A percentile compares a stretch with the other conserved stretches of the same genome.
Evolutionary conservation across 2,113 vertebrate species (phyloP).

Genomic region (Cnemophilus loriae): DNA sequence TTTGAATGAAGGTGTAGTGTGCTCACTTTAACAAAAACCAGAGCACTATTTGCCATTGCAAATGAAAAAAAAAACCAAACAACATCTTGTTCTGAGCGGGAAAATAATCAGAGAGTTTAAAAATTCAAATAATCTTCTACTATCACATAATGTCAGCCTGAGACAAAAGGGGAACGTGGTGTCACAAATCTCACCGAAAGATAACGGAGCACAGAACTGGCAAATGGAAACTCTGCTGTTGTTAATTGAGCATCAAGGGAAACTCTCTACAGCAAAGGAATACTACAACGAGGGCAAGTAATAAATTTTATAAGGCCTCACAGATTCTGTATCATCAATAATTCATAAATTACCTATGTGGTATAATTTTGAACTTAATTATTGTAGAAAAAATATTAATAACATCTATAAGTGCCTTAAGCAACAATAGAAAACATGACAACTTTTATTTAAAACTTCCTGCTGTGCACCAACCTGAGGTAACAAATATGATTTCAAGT

Average conservation of each 20-base stretch:
- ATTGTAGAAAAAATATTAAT: not conserved
- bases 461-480: not conserved
- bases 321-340: not conserved
- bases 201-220: not conserved
- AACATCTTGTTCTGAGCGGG: not conserved
- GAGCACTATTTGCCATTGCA: not conserved
- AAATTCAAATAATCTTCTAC: not conserved
- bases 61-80: not conserved
- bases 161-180: not conserved
- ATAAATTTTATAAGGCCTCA: not conserved
- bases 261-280: not conserved
- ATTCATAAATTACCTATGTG: not conserved
- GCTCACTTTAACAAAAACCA: not conserved
- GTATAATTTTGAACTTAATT: not conserved
- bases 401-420: not conserved
- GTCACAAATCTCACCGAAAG: not conserved
- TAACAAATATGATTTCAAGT: not conserved
- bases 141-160: not conserved
- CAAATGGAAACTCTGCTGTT: not conserved
- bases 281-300: not conserved
- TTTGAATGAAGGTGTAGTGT: not conserved
- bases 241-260: not conserved
- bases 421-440: not conserved
- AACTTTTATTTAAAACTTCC: not conserved
- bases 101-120: not conserved